These are phyloP conservation scores for Elmis aenea DNA, from an alignment of 2,888 invertebrate species.

Conservation along the genomic window DNA sequence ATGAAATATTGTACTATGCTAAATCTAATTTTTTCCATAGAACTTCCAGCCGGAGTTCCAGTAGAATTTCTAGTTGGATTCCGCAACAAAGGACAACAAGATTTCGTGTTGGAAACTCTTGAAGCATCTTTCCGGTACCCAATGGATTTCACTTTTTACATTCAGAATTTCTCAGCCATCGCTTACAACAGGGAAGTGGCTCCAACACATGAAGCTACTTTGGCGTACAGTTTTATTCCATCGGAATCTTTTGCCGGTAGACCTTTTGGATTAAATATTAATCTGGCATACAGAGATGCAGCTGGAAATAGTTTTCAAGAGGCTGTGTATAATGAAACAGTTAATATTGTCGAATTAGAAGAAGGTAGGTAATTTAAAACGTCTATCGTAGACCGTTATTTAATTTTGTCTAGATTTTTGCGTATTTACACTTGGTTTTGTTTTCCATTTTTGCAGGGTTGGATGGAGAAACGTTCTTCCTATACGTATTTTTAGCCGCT, in stretches of 20 bases:
- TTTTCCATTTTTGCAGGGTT: slow-evolving; percentile 50
- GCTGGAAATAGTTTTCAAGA: slow-evolving; percentile 68
- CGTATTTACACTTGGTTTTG: too few relatives aligned
- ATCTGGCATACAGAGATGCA: slow-evolving; percentile 81
- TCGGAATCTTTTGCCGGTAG: slow-evolving; percentile 95
- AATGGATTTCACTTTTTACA: slow-evolving; percentile 96
- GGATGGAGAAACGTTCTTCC: slow-evolving; percentile 97
- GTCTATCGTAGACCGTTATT: too few relatives aligned
- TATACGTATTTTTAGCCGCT: slow-evolving; percentile 92
- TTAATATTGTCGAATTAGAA: slow-evolving; percentile 92
- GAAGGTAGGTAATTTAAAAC: too few relatives aligned
- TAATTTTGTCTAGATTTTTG: neutral
- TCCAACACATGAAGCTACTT: slow-evolving; percentile 88
- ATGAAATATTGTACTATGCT: slow-evolving; percentile 3
- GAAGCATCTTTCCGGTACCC: slow-evolving; percentile 99
- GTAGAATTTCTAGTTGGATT: slow-evolving; percentile 97
- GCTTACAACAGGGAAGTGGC: slow-evolving; percentile 84
- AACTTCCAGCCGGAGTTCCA: slow-evolving; percentile 84
- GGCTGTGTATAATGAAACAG: slow-evolving; percentile 96
- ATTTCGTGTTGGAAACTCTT: slow-evolving; percentile 86
- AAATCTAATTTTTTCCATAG: too few relatives aligned
- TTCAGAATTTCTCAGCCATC: slow-evolving; percentile 95
- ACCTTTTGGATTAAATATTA: slow-evolving; percentile 92
- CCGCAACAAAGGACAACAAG: slow-evolving; percentile 86
- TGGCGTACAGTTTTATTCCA: slow-evolving; percentile 91